These are phyloP conservation scores for Pandemis heparana DNA, from an alignment of 2,888 invertebrate species.

Conservation along the genomic window DNA sequence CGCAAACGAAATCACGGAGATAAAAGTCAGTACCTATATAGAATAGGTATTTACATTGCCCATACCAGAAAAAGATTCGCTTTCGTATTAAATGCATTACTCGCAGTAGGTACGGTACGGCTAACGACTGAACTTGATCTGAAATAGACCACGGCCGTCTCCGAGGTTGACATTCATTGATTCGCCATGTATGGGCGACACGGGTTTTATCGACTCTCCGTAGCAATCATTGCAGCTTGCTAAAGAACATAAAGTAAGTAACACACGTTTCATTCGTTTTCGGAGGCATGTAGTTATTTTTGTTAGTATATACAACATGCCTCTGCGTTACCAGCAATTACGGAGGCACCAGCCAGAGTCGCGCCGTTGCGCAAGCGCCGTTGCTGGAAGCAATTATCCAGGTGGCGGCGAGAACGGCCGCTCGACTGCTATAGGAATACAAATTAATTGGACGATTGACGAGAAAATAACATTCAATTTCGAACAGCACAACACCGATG, in stretches of 20 bases:
- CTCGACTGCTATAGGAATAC: background rate
- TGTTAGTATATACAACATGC: background rate
- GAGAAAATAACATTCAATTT: constrained; percentile 3
- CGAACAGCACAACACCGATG: background rate
- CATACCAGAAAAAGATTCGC: background rate
- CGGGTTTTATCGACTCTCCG: background rate
- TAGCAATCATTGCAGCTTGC: background rate
- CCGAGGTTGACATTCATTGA: background rate
- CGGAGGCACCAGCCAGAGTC: background rate
- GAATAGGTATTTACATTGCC: too few species aligned
- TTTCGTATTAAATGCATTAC: background rate
- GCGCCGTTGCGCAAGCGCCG: background rate
- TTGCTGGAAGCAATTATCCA: background rate
- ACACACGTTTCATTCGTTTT: background rate
- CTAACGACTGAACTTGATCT: background rate
- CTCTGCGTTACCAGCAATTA: background rate
- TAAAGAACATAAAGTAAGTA: background rate
- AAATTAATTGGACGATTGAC: background rate
- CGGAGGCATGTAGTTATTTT: background rate
- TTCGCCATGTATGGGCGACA: background rate
- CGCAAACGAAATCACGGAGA: too few species aligned
- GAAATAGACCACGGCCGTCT: background rate
- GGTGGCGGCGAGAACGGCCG: background rate
- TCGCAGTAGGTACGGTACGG: background rate
- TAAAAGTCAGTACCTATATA: too few species aligned